phyloP scores from a whole-genome alignment of 2,797 vertebrate genomes.

The Botia kubotai region DNA sequence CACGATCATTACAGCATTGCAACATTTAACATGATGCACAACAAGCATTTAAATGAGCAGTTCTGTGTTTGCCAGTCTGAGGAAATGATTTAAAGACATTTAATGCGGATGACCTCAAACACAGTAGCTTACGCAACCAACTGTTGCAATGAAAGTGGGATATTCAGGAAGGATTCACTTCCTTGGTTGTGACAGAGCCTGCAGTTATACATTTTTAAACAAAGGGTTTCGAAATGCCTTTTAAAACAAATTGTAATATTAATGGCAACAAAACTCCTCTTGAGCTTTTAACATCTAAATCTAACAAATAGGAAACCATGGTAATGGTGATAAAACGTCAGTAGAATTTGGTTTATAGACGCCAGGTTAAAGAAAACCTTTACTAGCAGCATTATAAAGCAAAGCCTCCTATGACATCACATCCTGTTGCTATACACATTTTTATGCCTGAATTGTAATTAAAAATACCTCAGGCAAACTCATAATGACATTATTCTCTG shows the following conservation, averaged over 20 bases:
- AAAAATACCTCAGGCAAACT: background rate
- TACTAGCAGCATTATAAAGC: background rate
- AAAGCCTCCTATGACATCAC: conserved; percentile 3
- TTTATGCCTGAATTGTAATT: background rate
- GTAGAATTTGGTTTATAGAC: background rate
- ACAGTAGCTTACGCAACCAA: conserved; percentile 1
- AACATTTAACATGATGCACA: background rate
- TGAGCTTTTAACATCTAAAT: conserved; percentile 15
- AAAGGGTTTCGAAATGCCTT: conserved; percentile 12
- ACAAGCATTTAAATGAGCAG: background rate
- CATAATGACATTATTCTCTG: background rate
- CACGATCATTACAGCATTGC: background rate
- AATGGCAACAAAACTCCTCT: conserved; percentile 2
- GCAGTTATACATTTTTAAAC: no score
- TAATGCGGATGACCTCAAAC: conserved; percentile 28
- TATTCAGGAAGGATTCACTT: no score
- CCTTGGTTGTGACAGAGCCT: no score
- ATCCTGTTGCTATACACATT: background rate
- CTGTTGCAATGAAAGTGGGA: background rate
- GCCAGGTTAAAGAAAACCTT: background rate
- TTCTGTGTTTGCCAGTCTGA: background rate
- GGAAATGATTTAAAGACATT: conserved; percentile 24
- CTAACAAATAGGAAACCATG: background rate
- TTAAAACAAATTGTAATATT: background rate
- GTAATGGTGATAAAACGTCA: background rate